Percentiles rank a stretch among this genome's conserved stretches.
Evolutionary conservation across 2,797 vertebrate species (phyloP).

Genomic region (Chelon auratus): DNA sequence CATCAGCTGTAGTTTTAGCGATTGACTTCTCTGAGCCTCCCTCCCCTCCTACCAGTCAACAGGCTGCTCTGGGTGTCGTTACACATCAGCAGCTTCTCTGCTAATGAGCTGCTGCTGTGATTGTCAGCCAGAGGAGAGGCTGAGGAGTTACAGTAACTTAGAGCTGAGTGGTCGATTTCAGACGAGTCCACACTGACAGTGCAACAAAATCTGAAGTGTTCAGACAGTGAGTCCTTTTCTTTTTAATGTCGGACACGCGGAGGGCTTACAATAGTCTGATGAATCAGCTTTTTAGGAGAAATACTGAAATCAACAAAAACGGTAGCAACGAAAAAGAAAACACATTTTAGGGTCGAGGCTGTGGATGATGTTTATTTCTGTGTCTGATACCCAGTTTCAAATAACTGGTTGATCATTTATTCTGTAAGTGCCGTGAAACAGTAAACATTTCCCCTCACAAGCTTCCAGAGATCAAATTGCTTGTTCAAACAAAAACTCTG

Average conservation of each 20-base stretch:
- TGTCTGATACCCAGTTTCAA: neutral
- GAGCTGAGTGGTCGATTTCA: slow-evolving; percentile 68
- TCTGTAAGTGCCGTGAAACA: neutral
- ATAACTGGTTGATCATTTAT: neutral
- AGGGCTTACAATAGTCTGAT: slow-evolving; percentile 16
- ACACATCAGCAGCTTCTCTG: slow-evolving; percentile 67
- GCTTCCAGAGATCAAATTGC: neutral
- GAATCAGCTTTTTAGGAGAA: slow-evolving; percentile 40
- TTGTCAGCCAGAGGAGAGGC: slow-evolving; percentile 55
- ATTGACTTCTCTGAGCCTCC: slow-evolving; percentile 42
- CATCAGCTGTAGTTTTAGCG: slow-evolving; percentile 56
- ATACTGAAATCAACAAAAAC: slow-evolving; percentile 18
- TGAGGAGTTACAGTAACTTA: slow-evolving; percentile 44
- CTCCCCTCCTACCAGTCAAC: slow-evolving; percentile 53
- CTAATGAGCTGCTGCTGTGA: slow-evolving; percentile 78
- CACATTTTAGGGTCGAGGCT: neutral
- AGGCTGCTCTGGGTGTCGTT: slow-evolving; percentile 57
- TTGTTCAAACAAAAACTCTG: no score
- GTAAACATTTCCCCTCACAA: neutral
- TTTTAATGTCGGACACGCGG: slow-evolving; percentile 17
- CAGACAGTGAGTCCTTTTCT: slow-evolving; percentile 3
- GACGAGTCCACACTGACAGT: slow-evolving; percentile 33
- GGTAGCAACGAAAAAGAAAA: neutral
- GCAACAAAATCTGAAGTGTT: slow-evolving; percentile 43
- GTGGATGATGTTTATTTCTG: neutral